These are phyloP conservation scores for Percopsis omiscomaycus DNA, from an alignment of 2,797 vertebrate species.

Conservation along the genomic window DNA sequence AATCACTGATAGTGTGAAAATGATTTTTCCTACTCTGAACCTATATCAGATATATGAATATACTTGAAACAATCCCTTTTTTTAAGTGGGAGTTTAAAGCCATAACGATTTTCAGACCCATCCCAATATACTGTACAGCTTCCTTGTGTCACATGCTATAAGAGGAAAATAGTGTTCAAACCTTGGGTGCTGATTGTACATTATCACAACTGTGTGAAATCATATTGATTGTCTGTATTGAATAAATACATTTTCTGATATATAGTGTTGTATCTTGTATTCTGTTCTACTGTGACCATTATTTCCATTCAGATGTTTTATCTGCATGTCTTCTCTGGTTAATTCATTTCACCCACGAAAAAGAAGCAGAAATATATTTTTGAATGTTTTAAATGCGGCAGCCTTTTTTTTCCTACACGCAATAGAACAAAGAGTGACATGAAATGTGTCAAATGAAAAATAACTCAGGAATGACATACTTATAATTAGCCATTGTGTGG, in stretches of 20 bases:
- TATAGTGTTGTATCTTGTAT: too few relatives aligned
- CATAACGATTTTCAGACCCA: constrained; percentile 5
- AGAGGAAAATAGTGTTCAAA: constrained; percentile 43
- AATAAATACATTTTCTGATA: too few relatives aligned
- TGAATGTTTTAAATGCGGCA: constrained; percentile 20
- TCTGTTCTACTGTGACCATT: too few relatives aligned
- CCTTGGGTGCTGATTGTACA: constrained; percentile 44
- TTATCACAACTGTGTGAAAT: constrained; percentile 42
- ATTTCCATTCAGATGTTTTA: constrained; percentile 14
- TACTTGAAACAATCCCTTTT: constrained; percentile 20
- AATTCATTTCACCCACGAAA: constrained; percentile 42
- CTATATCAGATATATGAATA: constrained; percentile 25
- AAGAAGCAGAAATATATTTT: constrained; percentile 30
- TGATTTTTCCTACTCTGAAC: constrained; percentile 4
- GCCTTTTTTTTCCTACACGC: constrained; percentile 39
- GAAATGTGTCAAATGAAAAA: constrained; percentile 51
- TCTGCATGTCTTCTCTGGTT: constrained; percentile 32
- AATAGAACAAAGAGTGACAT: constrained; percentile 44
- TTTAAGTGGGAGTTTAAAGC: constrained; percentile 12
- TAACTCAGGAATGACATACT: constrained; percentile 4
- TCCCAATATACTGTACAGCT: constrained; percentile 26
- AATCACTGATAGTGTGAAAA: too few relatives aligned
- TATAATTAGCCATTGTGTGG: too few relatives aligned
- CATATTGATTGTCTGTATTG: constrained; percentile 20
- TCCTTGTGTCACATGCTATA: constrained; percentile 17